Conservation (phyloP, 2,113 vertebrate genomes). For the Lamprologus ornatipinnis region DNA sequence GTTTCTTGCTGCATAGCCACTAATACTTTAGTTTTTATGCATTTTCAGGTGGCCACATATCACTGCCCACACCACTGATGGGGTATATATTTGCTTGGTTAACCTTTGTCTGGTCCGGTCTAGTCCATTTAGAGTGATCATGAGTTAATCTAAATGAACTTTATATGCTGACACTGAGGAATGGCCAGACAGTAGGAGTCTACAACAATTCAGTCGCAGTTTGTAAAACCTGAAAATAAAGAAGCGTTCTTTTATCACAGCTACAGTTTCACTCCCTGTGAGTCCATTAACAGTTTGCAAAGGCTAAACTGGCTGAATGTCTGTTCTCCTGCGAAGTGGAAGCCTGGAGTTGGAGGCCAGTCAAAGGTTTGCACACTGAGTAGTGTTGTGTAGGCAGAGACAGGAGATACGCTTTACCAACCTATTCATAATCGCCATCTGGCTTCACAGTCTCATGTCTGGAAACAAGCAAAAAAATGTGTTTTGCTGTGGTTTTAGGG, state of each 20-base stretch:
- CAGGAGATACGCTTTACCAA: conserved; percentile 12
- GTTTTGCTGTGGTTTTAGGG: background rate
- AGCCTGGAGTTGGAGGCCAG: conserved; percentile 11
- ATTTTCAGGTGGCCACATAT: background rate
- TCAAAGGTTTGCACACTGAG: background rate
- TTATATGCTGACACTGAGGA: background rate
- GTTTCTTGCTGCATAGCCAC: background rate
- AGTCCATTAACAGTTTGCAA: conserved; percentile 1
- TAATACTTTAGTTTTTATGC: background rate
- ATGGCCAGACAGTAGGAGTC: background rate
- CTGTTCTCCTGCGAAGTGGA: background rate
- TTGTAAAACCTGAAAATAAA: background rate
- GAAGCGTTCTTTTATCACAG: conserved; percentile 1
- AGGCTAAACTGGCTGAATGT: background rate
- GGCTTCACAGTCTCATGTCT: background rate
- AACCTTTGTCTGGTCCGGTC: conserved; percentile 1
- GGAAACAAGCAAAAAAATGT: background rate
- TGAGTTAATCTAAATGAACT: conserved; percentile 8
- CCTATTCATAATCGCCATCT: conserved; percentile 24
- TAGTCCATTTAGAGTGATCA: background rate
- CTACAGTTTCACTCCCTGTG: background rate
- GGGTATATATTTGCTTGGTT: conserved; percentile 16
- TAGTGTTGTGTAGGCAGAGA: conserved; percentile 17
- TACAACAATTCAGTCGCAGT: background rate
- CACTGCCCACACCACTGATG: background rate